Evolutionary conservation across 2,113 vertebrate genomes (phyloP).

Genomic region (Andinoacara biseriatus): DNA sequence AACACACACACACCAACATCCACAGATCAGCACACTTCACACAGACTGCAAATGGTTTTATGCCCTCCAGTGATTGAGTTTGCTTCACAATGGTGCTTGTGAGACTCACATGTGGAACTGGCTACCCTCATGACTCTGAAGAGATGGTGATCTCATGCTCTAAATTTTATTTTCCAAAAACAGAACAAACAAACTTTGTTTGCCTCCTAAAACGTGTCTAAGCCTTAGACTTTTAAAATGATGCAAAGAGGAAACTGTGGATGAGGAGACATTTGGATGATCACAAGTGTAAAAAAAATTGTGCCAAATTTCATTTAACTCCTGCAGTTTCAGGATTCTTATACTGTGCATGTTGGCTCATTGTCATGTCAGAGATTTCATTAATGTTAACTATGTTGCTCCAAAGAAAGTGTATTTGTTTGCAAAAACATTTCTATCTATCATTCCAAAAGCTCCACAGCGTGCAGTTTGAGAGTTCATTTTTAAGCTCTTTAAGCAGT

Average conservation of each 20-base stretch:
- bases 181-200: slow-evolving; percentile 1
- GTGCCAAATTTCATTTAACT: not conserved
- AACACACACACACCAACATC: not conserved
- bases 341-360: not conserved
- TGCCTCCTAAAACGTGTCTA: not conserved
- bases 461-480: not conserved
- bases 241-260: not conserved
- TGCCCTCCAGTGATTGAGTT: slow-evolving; percentile 1
- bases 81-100: slow-evolving; percentile 2
- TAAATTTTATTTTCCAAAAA: not conserved
- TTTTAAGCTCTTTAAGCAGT: not conserved
- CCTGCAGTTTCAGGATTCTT: not conserved
- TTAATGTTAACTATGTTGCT: not conserved
- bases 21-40: not conserved
- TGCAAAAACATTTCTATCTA: too few relatives aligned
- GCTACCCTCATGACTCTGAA: slow-evolving; percentile 18
- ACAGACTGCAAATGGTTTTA: not conserved
- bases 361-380: not conserved
- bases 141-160: not conserved
- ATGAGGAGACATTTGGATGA: not conserved
- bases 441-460: too few relatives aligned
- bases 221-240: not conserved
- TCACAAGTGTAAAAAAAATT: not conserved
- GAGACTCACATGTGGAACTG: not conserved
- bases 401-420: too few relatives aligned